A percentile compares a stretch with the other conserved stretches of the same genome.
phyloP scores from a whole-genome alignment of 2,888 invertebrate genomes.

The Cryptocephalus primarius region DNA sequence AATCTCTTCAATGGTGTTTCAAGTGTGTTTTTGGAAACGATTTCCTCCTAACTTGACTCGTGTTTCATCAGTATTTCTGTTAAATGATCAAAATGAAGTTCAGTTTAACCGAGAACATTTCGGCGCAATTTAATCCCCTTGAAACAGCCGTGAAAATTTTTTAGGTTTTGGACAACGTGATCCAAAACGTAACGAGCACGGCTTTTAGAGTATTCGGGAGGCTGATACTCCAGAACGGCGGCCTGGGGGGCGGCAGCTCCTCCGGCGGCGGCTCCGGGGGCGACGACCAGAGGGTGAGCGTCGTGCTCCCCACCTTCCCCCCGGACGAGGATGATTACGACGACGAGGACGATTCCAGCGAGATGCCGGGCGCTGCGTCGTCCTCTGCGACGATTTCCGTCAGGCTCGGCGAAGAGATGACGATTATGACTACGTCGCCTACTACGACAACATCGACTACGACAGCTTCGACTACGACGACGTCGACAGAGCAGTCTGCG shows the following conservation, averaged over 20 bases:
- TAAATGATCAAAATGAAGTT: too few relatives aligned
- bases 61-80: too few relatives aligned
- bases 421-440: background rate
- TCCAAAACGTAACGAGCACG: slow-evolving; percentile 61
- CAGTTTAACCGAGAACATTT: too few relatives aligned
- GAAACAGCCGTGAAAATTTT: slow-evolving; percentile 5
- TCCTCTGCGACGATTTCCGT: background rate
- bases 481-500: background rate
- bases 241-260: slow-evolving; percentile 41
- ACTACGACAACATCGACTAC: background rate
- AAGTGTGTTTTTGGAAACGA: too few relatives aligned
- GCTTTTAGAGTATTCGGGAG: slow-evolving; percentile 69
- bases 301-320: slow-evolving; percentile 55
- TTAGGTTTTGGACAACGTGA: slow-evolving; percentile 66
- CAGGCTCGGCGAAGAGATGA: background rate
- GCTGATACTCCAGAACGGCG: slow-evolving; percentile 49
- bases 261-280: slow-evolving; percentile 34
- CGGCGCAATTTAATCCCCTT: too few relatives aligned
- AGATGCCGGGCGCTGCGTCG: background rate
- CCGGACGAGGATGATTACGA: slow-evolving; percentile 56
- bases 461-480: background rate
- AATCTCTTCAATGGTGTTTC: too few relatives aligned
- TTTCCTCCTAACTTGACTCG: too few relatives aligned
- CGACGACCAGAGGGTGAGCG: slow-evolving; percentile 45
- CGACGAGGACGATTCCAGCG: slow-evolving; percentile 30